Base-by-base conservation (phyloP, 2,888 invertebrate genomes). In the Parnassius apollo region DNA sequence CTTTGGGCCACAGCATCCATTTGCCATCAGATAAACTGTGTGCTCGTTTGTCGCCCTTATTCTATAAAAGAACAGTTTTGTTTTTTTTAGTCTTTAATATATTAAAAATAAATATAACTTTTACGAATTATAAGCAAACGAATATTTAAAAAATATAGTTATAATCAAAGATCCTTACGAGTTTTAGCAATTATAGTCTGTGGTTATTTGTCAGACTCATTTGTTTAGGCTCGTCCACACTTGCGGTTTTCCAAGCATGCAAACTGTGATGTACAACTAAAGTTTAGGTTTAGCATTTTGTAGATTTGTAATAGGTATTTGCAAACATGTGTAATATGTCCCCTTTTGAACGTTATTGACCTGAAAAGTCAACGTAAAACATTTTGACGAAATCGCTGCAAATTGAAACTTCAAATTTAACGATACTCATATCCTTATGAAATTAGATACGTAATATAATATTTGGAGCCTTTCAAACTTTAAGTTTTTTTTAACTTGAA, bases 301-400 rank as follows among this genome's bases (percentile, higher is more conserved):
- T 13, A 8, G 35, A n/a, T 49, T 59, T 51, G 52, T 56, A 63
- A 63, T 56, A 35, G 4, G 35, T 35, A 46, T 18, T 22, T 7
- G 48, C 52, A 64, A 64, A 64, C 60, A 60, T 64, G 60, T 60
- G 60, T 53, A 59, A 60, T 46, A 18, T 54, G 45, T 45, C 59
- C 63, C 56, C 51, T 51, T 56, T 56, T 7, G 7, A 12, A 49
- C 46, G 63, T 59, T 57, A 59, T 59, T 64, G 63, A 64, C 63
- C 59, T 42, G 52, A 59, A 63, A 59, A 12, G 45, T 42, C 13
- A n/a, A 12, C 45, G 55, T 45, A 63, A n/a, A 44, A 45, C 50
- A 44, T 42, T 54, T 55, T 60, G 52, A 52, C 42, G 64, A 60
- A 60, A 60, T 57, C 52, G n/a, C 59, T 12, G 56, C 57, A 49